These are phyloP conservation scores for Stichopus horrens DNA, from an alignment of 53 echinoderm and acorn worm genomes.

Conservation along the genomic window DNA sequence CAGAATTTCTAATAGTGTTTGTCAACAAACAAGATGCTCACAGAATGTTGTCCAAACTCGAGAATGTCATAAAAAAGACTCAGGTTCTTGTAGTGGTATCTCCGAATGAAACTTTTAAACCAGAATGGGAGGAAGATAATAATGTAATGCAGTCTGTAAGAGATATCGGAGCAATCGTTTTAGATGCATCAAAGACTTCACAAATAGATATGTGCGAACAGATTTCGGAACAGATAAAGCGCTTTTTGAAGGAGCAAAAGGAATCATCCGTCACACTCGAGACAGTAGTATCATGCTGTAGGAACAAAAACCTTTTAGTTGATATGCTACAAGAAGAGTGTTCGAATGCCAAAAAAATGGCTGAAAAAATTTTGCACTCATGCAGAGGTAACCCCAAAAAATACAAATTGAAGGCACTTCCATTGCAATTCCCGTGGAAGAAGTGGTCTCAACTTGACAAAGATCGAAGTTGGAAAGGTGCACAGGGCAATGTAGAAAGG, in stretches of 20 bases:
- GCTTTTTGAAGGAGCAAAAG: neutral
- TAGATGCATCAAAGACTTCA: neutral
- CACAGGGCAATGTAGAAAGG: conserved; percentile 15
- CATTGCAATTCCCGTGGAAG: conserved; percentile 18
- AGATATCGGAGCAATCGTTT: neutral
- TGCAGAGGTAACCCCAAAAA: neutral
- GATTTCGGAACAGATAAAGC: neutral
- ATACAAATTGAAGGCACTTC: conserved; percentile 7
- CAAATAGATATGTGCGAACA: neutral
- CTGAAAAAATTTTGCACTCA: neutral
- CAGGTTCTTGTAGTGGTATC: neutral
- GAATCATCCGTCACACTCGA: neutral
- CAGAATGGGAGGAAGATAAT: neutral
- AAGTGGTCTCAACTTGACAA: conserved; percentile 32
- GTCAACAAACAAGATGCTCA: neutral
- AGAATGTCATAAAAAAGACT: neutral
- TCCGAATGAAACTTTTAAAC: neutral
- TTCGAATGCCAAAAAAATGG: neutral
- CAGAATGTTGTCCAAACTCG: neutral
- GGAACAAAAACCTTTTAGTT: neutral
- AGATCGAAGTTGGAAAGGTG: conserved; percentile 34
- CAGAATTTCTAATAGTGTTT: neutral
- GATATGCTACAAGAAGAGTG: neutral
- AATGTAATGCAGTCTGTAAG: neutral
- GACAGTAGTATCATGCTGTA: neutral